These are phyloP conservation scores for Orthonyx spaldingii DNA, from an alignment of 2,113 vertebrate genomes.

Conservation along the genomic window DNA sequence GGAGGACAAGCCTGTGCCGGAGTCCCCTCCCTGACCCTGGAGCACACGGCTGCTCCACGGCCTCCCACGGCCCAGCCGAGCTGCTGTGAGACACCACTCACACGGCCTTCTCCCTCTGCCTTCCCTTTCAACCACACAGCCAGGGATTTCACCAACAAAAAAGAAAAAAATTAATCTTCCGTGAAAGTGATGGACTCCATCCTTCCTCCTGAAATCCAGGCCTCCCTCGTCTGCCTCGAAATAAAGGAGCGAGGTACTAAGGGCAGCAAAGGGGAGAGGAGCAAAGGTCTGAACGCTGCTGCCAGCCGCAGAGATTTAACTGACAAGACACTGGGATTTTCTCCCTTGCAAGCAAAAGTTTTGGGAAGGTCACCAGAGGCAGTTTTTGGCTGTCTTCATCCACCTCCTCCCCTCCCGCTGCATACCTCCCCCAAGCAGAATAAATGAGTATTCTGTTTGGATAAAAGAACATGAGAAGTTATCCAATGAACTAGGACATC, in stretches of 20 bases:
- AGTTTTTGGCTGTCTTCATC: neutral
- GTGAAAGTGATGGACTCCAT: neutral
- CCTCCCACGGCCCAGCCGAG: rapidly evolving
- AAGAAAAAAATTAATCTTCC: neutral
- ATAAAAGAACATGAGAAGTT: neutral
- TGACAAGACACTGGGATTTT: neutral
- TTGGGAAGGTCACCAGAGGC: neutral
- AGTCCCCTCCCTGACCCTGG: neutral
- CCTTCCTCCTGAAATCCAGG: neutral
- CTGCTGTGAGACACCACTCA: rapidly evolving
- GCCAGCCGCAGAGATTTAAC: neutral
- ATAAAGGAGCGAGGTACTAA: neutral
- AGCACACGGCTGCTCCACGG: neutral
- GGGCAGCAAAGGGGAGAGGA: neutral
- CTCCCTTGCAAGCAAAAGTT: neutral
- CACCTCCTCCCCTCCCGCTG: neutral
- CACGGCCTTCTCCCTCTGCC: neutral
- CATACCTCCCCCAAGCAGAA: neutral
- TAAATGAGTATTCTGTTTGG: neutral
- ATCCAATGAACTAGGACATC: neutral
- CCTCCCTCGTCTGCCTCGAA: neutral
- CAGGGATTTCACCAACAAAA: neutral
- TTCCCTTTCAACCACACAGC: rapidly evolving
- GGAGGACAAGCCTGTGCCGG: neutral
- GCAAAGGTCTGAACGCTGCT: neutral